A percentile compares a stretch with the other conserved stretches of the same genome.
Evolutionary conservation across 2,888 invertebrate genomes (phyloP).

Genomic region (Oxyscelio sp.): DNA sequence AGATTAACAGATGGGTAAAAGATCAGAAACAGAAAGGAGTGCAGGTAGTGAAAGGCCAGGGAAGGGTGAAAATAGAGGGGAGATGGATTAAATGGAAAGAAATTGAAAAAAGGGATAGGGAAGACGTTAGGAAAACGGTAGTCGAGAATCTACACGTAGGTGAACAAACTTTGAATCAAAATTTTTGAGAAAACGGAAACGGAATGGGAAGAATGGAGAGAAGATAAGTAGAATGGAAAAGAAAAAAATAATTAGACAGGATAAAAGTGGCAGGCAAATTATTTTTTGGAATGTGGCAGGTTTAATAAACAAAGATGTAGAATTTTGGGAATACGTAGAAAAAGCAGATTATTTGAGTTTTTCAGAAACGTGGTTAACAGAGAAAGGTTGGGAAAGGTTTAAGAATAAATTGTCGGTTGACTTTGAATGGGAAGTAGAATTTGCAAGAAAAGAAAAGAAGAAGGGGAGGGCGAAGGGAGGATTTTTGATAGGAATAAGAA

Average conservation of each 20-base stretch:
- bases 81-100: slow-evolving; percentile 12
- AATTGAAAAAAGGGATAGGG: neutral
- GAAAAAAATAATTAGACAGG: neutral
- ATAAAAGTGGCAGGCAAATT: neutral
- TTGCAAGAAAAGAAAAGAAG: neutral
- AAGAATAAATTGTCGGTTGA: neutral
- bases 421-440: neutral
- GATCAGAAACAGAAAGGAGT: slow-evolving; percentile 2
- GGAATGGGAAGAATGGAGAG: neutral
- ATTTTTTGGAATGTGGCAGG: neutral
- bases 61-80: neutral
- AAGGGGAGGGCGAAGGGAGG: neutral
- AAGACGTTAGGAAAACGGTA: neutral
- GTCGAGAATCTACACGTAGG: too few species aligned
- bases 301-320: neutral
- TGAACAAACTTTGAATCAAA: neutral
- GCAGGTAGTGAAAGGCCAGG: neutral
- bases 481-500: neutral
- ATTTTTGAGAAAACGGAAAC: neutral
- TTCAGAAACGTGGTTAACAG: neutral
- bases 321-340: neutral
- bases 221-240: neutral
- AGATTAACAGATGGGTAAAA: neutral
- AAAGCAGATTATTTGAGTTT: neutral
- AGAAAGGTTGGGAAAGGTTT: neutral